Base-by-base conservation (phyloP, 2,888 invertebrate genomes). In the Amiota minor region DNA sequence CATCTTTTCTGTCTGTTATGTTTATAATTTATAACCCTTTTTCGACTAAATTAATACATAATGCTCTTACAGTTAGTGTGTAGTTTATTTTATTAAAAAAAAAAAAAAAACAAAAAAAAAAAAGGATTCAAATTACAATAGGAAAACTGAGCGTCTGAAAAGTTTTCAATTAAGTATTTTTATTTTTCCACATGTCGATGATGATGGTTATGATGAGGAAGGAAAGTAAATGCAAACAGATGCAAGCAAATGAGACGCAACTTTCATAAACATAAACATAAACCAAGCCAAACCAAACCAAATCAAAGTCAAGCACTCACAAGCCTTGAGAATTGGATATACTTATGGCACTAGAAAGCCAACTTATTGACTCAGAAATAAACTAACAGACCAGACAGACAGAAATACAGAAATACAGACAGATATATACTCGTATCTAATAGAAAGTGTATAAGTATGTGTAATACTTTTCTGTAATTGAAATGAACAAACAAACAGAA, bases 121-220 rank as follows among this genome's bases (percentile, higher is more conserved):
- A 49, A 20, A 67, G 49, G 16, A 67, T 49, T 9, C 10, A 50
- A 61, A 61, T 23, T 50, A 68, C 11, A 18, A 14, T 1, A 16
- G 56, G 18, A 70, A 75, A 76, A 79, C 77, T 79, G 77, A 78
- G 81, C 79, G 85, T 85, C 86, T 86, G 86, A 81, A 86, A 85
- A 85, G 85, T 85, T 85, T 84, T 61, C 23, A 18, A 61, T 20
- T 84, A 83, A 23, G 23, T 23, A 2, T 23, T 23, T 23, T 23
- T 23, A 23, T 23, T 23, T 23, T 23, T 23, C 23, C 23, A 23
- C 23, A 23, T 23, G 23, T 3, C 23, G 3, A 23, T 23, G 23
- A 23, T 23, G 3, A 23, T 23, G 23, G 3, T 1, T 1, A 3
- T 23, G 23, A 23, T 23, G 23, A 3, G 23, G 3, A 23, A 23